These are phyloP conservation scores for Petrolisthes cinctipes DNA, from an alignment of 2,888 invertebrate species.

Conservation along the genomic window DNA sequence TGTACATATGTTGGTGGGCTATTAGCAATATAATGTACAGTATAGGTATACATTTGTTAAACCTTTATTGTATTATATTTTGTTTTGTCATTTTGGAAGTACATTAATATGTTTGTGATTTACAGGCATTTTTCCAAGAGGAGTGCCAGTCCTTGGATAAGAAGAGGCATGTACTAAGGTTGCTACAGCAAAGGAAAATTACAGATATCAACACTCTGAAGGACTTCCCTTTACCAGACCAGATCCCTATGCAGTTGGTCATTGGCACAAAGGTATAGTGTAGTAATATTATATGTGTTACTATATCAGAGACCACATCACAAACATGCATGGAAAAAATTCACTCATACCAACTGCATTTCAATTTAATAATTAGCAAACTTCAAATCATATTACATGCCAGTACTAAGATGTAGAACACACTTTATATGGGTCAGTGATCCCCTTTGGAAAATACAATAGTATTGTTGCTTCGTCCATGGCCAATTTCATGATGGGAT, in stretches of 20 bases:
- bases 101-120: background rate
- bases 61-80: background rate
- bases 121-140: slow-evolving; percentile 89
- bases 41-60: background rate
- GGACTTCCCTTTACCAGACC: slow-evolving; percentile 81
- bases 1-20: too few relatives aligned
- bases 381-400: too few relatives aligned
- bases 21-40: too few relatives aligned
- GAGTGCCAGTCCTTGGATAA: slow-evolving; percentile 91
- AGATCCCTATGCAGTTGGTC: slow-evolving; percentile 93
- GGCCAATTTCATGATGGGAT: too few relatives aligned
- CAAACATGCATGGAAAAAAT: background rate
- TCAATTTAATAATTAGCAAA: too few relatives aligned
- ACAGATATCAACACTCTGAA: slow-evolving; percentile 81
- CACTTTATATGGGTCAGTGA: too few relatives aligned
- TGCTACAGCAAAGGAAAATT: slow-evolving; percentile 89
- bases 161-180: slow-evolving; percentile 90
- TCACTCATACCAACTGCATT: too few relatives aligned
- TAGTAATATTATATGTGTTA: too few relatives aligned
- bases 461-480: too few relatives aligned
- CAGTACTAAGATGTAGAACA: too few relatives aligned
- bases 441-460: too few relatives aligned
- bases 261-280: slow-evolving; percentile 87
- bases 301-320: background rate
- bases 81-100: slow-evolving; percentile 1